phyloP scores from a whole-genome alignment of 1,140 invertebrate genomes.

The Drosophila parvula region DNA sequence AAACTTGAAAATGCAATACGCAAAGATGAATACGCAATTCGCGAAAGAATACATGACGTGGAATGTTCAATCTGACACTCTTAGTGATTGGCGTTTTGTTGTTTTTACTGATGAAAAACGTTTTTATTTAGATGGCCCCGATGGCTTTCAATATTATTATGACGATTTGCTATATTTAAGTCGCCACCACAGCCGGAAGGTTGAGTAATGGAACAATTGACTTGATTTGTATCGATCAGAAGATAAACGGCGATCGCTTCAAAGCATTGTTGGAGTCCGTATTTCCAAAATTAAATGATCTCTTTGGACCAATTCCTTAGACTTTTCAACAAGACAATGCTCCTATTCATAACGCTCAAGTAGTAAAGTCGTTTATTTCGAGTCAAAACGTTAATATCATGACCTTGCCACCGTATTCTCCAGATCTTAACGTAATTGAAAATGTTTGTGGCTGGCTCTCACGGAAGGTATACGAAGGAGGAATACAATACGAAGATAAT shows the following conservation, averaged over 20 bases:
- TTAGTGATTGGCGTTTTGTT: conserved; percentile 30
- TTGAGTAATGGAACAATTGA: conserved; percentile 28
- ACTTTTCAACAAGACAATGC: conserved; percentile 19
- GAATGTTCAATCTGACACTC: conserved; percentile 36
- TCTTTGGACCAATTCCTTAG: conserved; percentile 14
- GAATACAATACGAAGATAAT: background rate
- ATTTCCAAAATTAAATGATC: conserved; percentile 10
- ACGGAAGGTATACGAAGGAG: background rate
- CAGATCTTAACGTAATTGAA: background rate
- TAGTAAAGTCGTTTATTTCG: conserved; percentile 16
- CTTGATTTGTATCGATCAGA: conserved; percentile 29
- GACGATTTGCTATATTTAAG: conserved; percentile 35
- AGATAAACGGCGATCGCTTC: conserved; percentile 29
- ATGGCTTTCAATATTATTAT: conserved; percentile 24
- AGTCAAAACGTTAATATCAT: conserved; percentile 2
- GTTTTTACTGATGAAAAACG: conserved; percentile 38
- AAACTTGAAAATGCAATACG: no score
- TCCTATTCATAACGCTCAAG: conserved; percentile 18
- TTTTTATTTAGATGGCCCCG: conserved; percentile 15
- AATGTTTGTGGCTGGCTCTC: background rate
- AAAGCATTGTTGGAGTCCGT: conserved; percentile 19
- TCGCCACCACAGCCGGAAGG: conserved; percentile 18
- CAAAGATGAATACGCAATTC: no score
- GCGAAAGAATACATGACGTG: no score
- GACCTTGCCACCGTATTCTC: background rate